Evolutionary conservation across 2,797 vertebrate genomes (phyloP), one percentile per base, ranked within the genome.

Genomic region (Rhadinocentrus ornatus): DNA sequence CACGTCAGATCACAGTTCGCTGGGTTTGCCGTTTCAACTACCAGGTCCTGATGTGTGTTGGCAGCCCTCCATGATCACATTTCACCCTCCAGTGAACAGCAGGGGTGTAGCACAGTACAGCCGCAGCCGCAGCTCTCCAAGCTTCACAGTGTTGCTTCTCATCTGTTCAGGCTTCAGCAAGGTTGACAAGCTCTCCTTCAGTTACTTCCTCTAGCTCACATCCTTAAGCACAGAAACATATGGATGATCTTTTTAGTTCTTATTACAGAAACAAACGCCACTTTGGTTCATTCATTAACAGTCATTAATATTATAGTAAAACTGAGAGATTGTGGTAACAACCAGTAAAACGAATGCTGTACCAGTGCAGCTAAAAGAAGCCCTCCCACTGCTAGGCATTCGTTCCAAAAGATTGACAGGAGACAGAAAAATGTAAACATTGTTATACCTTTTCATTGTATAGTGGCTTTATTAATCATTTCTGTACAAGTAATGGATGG

Each of bases 1-100:
- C 46, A 13, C 6, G 55, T 77, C 65, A 31, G 50, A 72, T 66
- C 72, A 76, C 81, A 82, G 67, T 80, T 85, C 29, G 55, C 69
- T 84, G 81, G 82, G 54, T 60, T 82, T 77, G 57, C 83, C 62
- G 60, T 86, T 77, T 92, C 82, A 90, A 56, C 75, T 77, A 70
- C 64, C 61, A 62, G 78, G 71, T 75, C 78, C 84, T 90, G 88
- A 90, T 91, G 82, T 66, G 77, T 80, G 80, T 81, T 91, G 90
- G 85, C 91, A 92, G 86, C 83, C 70, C 89, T 89, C 88, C 79
- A 83, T 90, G 86, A 90, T 91, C 88, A 84, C 88, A 87, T 92
- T 90, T 90, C 86, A 91, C 75, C 84, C 88, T 81, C 78, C 86
- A 84, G 76, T 88, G 84, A 88, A 62, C 84, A 89, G 80, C 85